Percentiles rank a stretch among this genome's conserved stretches.
Conservation (phyloP, 2,113 vertebrate species). For the Scomber scombrus region DNA sequence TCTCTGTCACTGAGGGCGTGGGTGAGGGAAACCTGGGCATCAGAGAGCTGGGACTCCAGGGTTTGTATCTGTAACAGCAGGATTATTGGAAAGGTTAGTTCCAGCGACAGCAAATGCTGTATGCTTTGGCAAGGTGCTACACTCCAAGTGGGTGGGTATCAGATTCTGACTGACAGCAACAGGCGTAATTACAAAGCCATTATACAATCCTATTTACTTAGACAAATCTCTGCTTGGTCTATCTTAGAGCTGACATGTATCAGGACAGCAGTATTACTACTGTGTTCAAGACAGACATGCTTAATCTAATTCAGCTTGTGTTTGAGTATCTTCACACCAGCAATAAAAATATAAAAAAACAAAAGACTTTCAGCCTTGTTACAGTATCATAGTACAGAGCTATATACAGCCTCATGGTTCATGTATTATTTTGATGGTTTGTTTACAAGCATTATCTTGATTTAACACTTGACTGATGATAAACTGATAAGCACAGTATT, state of each 20-base stretch:
- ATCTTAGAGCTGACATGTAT: neutral
- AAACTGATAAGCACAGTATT: no score
- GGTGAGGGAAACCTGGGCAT: slow-evolving; percentile 85
- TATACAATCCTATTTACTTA: neutral
- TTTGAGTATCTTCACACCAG: neutral
- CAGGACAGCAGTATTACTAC: slow-evolving; percentile 2
- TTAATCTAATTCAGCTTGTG: neutral
- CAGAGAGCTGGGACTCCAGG: slow-evolving; percentile 86
- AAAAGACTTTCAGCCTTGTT: neutral
- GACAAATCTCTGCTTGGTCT: neutral
- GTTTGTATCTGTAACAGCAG: slow-evolving; percentile 64
- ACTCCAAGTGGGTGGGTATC: neutral
- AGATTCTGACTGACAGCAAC: slow-evolving; percentile 36
- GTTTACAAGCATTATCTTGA: neutral
- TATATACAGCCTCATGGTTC: no score
- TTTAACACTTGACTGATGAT: neutral
- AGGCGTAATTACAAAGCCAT: slow-evolving; percentile 36
- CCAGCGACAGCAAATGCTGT: neutral
- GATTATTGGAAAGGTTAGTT: slow-evolving; percentile 40
- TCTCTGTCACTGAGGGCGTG: slow-evolving; percentile 89
- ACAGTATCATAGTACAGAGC: neutral
- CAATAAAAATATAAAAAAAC: neutral
- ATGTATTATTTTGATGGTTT: neutral
- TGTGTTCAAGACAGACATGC: neutral
- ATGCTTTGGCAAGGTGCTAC: neutral